These are phyloP conservation scores for Apeira syringaria DNA, from an alignment of 2,888 invertebrate species.

Conservation along the genomic window DNA sequence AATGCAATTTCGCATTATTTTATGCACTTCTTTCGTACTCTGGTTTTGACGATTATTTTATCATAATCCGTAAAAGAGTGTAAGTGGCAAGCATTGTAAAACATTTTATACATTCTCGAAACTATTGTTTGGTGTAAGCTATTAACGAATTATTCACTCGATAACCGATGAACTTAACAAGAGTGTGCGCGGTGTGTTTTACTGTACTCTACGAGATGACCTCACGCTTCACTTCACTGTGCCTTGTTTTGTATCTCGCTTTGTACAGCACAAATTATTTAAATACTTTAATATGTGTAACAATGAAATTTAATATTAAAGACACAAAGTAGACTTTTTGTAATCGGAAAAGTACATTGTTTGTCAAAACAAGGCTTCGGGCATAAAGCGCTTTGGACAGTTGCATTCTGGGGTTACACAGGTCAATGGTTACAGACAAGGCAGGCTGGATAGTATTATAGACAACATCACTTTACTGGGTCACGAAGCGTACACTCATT, in stretches of 20 bases:
- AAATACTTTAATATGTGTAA: not conserved
- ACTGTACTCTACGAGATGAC: conserved; percentile 13
- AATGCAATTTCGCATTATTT: too few species aligned
- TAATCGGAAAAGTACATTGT: conserved; percentile 3
- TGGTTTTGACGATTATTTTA: too few species aligned
- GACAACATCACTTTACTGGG: conserved; percentile 1
- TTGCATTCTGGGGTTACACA: too few species aligned
- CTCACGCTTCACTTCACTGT: conserved; percentile 21
- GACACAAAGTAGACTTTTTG: not conserved
- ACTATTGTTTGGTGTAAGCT: too few species aligned
- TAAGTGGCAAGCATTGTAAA: too few species aligned
- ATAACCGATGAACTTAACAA: not conserved
- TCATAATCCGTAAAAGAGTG: too few species aligned
- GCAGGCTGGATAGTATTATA: not conserved
- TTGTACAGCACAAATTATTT: conserved; percentile 3
- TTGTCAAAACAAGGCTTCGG: conserved; percentile 14
- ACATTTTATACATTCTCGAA: too few species aligned
- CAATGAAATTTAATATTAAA: too few species aligned
- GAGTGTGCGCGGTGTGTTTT: conserved; percentile 10
- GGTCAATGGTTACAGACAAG: not conserved
- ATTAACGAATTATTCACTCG: too few species aligned
- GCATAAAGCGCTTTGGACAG: not conserved
- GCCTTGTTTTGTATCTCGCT: conserved; percentile 28
- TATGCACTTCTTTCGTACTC: too few species aligned
- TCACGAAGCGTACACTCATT: conserved; percentile 1